Percentiles rank a stretch among this genome's conserved stretches.
These are phyloP conservation scores for Drosophila atroscutellata DNA, from an alignment of 2,888 invertebrate genomes.

Conservation along the genomic window DNA sequence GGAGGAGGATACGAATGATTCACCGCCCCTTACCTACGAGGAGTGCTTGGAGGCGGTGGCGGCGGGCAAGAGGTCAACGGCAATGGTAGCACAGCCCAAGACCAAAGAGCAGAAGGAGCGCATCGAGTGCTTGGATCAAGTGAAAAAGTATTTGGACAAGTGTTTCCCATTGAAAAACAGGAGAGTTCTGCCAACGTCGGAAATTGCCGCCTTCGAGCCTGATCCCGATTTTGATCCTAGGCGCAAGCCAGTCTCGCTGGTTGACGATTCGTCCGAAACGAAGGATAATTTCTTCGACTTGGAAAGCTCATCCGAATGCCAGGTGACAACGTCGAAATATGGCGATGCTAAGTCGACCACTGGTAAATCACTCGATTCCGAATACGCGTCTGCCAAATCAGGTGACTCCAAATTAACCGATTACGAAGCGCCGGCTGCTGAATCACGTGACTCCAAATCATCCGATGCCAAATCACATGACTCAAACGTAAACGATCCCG, in stretches of 20 bases:
- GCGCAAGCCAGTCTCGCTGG: background rate
- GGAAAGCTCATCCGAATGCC: background rate
- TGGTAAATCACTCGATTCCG: background rate
- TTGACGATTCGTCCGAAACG: background rate
- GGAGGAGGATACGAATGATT: conserved; percentile 4
- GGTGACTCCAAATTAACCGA: background rate
- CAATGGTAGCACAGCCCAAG: background rate
- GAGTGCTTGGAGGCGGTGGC: conserved; percentile 55
- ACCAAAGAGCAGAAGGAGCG: conserved; percentile 22
- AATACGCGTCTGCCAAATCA: background rate
- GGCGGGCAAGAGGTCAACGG: conserved; percentile 1
- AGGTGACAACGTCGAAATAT: background rate
- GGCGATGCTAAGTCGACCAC: background rate
- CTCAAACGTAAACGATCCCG: background rate
- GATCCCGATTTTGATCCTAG: conserved; percentile 52
- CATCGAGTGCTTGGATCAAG: conserved; percentile 45
- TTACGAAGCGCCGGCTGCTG: background rate
- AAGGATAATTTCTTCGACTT: background rate
- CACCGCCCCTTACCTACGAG: conserved; percentile 18
- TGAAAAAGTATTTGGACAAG: conserved; percentile 53
- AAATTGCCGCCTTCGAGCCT: conserved; percentile 51
- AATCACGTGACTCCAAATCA: background rate
- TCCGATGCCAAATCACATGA: background rate
- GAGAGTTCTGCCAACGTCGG: background rate
- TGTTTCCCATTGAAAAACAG: conserved; percentile 45